These are phyloP conservation scores for Brachionus rotundiformis DNA, from an alignment of 1,140 invertebrate species.

Conservation along the genomic window DNA sequence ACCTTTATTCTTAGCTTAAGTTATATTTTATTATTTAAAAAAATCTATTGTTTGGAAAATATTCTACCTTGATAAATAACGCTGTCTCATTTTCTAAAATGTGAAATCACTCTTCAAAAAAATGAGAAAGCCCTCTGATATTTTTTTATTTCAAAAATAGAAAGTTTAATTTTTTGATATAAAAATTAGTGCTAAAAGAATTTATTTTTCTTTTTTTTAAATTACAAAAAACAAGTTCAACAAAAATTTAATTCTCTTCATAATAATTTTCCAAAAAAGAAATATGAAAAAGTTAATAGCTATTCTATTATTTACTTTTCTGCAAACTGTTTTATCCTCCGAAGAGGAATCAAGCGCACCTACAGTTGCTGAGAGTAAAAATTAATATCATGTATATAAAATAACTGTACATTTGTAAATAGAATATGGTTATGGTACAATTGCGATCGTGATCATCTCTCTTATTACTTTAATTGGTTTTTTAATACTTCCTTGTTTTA, in stretches of 20 bases:
- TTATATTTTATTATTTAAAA: too few relatives aligned
- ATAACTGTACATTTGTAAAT: not conserved
- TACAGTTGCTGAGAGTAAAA: constrained; percentile 17
- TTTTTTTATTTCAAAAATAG: not conserved
- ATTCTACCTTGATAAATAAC: not conserved
- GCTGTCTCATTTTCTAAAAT: constrained; percentile 13
- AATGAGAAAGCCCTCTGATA: constrained; percentile 6
- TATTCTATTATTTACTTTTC: not conserved
- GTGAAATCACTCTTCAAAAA: constrained; percentile 15
- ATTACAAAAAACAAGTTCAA: not conserved
- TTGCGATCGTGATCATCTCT: constrained; percentile 10
- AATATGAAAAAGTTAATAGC: not conserved
- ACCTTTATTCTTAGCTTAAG: not conserved
- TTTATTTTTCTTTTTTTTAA: not conserved
- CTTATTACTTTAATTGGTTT: constrained; percentile 14
- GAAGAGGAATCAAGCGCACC: not conserved
- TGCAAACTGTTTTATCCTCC: not conserved
- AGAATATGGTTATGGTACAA: constrained; percentile 47
- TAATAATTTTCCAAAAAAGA: too few relatives aligned
- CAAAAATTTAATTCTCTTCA: not conserved
- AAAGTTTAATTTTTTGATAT: not conserved
- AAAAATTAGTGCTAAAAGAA: not conserved
- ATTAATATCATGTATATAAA: not conserved
- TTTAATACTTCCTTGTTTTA: constrained; percentile 15
- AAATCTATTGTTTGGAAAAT: not conserved